Evolutionary conservation across 2,888 invertebrate species (phyloP).

Genomic region (Cryptus viduatorius): DNA sequence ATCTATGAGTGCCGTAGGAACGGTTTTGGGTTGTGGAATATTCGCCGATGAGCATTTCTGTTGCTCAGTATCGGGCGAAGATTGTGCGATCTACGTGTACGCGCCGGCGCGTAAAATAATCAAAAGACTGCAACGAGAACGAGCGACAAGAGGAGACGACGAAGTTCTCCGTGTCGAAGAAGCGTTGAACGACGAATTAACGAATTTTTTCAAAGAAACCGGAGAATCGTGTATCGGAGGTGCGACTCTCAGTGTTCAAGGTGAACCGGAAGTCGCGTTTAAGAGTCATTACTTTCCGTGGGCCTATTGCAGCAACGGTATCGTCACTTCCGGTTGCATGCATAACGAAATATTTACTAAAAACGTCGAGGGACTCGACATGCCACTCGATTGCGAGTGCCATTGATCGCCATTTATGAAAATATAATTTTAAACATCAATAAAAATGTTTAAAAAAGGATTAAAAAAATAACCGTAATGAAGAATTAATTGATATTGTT

Average conservation of each 20-base stretch:
- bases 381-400: conserved; percentile 68
- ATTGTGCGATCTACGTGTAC: conserved; percentile 71
- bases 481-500: neutral
- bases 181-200: conserved; percentile 67
- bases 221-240: conserved; percentile 65
- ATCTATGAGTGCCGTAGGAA: conserved; percentile 72
- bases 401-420: conserved; percentile 33
- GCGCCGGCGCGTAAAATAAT: conserved; percentile 76
- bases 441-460: conserved; percentile 38
- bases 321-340: conserved; percentile 73
- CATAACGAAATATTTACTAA: conserved; percentile 64
- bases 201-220: conserved; percentile 67
- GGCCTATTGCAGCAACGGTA: conserved; percentile 74
- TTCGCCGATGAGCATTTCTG: conserved; percentile 71
- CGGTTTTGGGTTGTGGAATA: conserved; percentile 77
- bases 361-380: conserved; percentile 69
- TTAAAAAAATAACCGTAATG: conserved; percentile 4
- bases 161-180: conserved; percentile 19
- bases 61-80: conserved; percentile 75
- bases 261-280: conserved; percentile 72
- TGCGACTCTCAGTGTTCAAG: conserved; percentile 69
- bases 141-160: neutral
- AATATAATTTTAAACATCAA: neutral
- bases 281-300: conserved; percentile 75
- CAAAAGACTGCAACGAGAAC: conserved; percentile 58